Conservation (phyloP, 2,797 vertebrate genomes). For the Scyliorhinus canicula region DNA sequence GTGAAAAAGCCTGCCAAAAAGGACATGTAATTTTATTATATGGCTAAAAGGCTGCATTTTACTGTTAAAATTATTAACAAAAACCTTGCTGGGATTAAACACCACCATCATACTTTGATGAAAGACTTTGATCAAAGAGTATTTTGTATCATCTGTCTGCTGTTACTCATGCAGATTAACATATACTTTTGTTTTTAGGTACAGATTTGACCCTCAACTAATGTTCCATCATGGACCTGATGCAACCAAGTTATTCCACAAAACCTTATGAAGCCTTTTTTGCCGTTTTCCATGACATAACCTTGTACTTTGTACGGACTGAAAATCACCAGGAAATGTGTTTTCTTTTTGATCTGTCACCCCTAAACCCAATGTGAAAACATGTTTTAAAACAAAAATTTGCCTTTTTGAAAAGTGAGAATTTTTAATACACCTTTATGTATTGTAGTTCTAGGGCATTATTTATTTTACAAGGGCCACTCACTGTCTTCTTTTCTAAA, state of each 20-base stretch:
- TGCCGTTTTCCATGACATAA: neutral
- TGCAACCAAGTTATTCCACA: slow-evolving; percentile 57
- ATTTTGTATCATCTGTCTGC: neutral
- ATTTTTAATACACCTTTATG: slow-evolving; percentile 11
- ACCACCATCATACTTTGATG: too few species aligned
- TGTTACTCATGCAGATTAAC: neutral
- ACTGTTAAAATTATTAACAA: too few species aligned
- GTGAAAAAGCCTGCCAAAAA: too few species aligned
- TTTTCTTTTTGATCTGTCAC: neutral
- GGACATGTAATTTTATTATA: neutral
- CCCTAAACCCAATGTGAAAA: neutral
- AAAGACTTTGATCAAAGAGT: too few species aligned
- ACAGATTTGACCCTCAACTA: slow-evolving; percentile 78
- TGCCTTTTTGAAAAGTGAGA: neutral
- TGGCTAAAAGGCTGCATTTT: neutral
- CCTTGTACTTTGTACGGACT: neutral
- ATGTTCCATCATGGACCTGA: slow-evolving; percentile 70
- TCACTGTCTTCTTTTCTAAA: neutral
- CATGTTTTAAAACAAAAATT: neutral
- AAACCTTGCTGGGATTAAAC: too few species aligned
- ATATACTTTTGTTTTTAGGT: slow-evolving; percentile 54
- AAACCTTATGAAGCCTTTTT: slow-evolving; percentile 14
- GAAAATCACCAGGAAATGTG: neutral
- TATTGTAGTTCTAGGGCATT: neutral
- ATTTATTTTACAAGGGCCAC: slow-evolving; percentile 11